phyloP scores from a whole-genome alignment of 2,113 vertebrate genomes.

The Bubalus kerabau region DNA sequence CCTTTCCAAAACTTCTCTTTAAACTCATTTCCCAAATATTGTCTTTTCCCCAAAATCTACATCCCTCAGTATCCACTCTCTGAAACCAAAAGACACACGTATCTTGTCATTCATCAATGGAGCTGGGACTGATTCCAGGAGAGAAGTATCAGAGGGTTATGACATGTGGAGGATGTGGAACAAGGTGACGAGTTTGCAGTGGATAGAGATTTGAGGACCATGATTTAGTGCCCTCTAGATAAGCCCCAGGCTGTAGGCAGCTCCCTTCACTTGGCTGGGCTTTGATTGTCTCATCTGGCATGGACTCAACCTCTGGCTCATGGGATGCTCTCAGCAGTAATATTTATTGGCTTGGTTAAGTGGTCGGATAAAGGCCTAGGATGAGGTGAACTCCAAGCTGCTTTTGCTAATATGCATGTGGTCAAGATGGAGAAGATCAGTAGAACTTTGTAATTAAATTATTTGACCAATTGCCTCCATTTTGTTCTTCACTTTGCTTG shows the following conservation, averaged over 20 bases:
- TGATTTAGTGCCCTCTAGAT: not conserved
- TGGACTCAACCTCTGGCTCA: not conserved
- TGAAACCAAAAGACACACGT: not conserved
- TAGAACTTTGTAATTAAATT: not conserved
- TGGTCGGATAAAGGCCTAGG: not conserved
- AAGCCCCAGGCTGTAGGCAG: not conserved
- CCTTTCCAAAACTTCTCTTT: slow-evolving; percentile 21
- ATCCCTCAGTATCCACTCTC: not conserved
- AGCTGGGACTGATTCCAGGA: not conserved
- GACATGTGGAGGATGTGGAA: not conserved
- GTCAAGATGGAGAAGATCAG: not conserved
- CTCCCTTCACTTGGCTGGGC: not conserved
- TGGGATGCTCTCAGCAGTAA: not conserved
- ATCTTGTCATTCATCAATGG: not conserved
- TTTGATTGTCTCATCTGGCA: not conserved
- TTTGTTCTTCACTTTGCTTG: not conserved
- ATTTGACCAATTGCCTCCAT: not conserved
- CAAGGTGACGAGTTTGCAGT: not conserved
- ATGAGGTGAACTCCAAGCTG: not conserved
- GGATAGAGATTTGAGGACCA: not conserved
- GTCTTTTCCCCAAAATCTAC: not conserved
- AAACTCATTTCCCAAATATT: not conserved
- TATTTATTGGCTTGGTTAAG: not conserved
- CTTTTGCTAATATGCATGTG: not conserved
- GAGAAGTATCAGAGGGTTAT: not conserved